These are phyloP conservation scores for Balanococcus diminutus DNA, from an alignment of 2,888 invertebrate genomes.

Conservation along the genomic window DNA sequence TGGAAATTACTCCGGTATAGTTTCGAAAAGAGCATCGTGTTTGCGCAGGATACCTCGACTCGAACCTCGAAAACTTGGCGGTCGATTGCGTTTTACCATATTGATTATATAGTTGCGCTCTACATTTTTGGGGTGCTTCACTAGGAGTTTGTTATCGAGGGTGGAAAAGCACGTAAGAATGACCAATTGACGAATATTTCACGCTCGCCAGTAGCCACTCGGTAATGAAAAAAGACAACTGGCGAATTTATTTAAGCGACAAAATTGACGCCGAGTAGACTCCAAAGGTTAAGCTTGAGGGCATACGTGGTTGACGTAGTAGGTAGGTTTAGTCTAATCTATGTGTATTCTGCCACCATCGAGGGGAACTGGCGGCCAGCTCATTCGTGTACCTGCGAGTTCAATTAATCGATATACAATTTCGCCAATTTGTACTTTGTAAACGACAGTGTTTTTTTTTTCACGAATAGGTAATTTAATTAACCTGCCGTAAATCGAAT, in stretches of 20 bases:
- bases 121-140: constrained; percentile 39
- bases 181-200: constrained; percentile 27
- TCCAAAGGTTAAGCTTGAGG: neutral
- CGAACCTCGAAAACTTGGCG: constrained; percentile 11
- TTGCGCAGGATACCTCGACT: constrained; percentile 39
- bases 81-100: constrained; percentile 30
- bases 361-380: neutral
- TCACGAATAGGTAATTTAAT: neutral
- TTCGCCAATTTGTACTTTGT: neutral
- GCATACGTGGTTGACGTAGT: neutral
- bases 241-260: neutral
- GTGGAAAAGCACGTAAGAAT: constrained; percentile 2
- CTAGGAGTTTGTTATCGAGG: constrained; percentile 30
- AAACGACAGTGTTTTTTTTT: constrained; percentile 3
- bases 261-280: neutral
- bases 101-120: constrained; percentile 39
- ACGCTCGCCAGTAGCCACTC: neutral
- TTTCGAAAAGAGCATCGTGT: constrained; percentile 41
- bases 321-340: neutral
- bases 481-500: neutral
- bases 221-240: constrained; percentile 1
- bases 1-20: neutral
- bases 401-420: neutral
- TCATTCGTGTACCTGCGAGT: neutral
- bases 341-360: neutral